Percentiles rank a stretch among this genome's conserved stretches.
Evolutionary conservation across 2,797 vertebrate genomes (phyloP).

Genomic region (Masticophis lateralis): DNA sequence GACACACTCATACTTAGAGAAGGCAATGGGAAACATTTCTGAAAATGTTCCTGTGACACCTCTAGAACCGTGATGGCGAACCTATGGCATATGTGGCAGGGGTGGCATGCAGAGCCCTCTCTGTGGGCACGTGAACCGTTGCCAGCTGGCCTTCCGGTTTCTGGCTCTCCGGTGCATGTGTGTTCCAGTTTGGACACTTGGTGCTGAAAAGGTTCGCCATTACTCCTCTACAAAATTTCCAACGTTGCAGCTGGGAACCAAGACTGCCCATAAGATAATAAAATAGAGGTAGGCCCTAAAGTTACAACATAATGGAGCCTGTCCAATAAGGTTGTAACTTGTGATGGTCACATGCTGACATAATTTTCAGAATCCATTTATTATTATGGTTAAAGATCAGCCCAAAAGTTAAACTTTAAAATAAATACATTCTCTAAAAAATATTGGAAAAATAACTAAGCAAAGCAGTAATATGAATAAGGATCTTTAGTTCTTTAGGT

Average conservation of each 20-base stretch:
- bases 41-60: neutral
- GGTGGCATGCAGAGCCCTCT: no score
- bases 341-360: neutral
- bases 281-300: neutral
- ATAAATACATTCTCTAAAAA: neutral
- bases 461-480: neutral
- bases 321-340: neutral
- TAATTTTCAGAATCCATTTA: neutral
- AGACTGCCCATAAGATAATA: neutral
- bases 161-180: no score
- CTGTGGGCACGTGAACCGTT: no score
- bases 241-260: neutral
- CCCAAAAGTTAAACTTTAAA: neutral
- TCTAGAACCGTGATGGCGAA: no score
- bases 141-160: no score
- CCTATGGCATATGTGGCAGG: no score
- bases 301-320: neutral
- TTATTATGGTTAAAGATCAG: neutral
- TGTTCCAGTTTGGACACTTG: no score
- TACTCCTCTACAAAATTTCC: neutral
- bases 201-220: no score
- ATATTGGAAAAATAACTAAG: neutral
- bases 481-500: neutral
- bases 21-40: neutral
- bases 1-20: neutral